A percentile compares a stretch with the other conserved stretches of the same genome.
Evolutionary conservation across 2,113 vertebrate species (phyloP).

Genomic region (Poeciliopsis prolifica): DNA sequence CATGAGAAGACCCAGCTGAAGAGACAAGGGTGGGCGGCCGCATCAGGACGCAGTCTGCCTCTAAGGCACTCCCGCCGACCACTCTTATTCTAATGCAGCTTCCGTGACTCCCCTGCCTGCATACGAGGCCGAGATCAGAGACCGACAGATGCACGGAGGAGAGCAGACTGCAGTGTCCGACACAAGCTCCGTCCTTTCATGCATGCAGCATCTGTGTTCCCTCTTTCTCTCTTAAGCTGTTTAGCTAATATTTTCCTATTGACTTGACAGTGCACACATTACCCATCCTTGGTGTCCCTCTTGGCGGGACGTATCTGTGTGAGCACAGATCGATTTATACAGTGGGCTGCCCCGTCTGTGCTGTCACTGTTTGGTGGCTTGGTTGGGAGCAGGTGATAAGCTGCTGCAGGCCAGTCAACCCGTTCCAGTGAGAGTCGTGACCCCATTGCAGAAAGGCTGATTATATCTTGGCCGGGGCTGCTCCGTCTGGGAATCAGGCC

Average conservation of each 20-base stretch:
- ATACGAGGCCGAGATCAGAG: conserved; percentile 77
- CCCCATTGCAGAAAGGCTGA: conserved; percentile 66
- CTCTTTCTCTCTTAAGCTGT: conserved; percentile 60
- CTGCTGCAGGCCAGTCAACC: conserved; percentile 53
- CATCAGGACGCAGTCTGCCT: conserved; percentile 69
- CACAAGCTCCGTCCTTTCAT: conserved; percentile 54
- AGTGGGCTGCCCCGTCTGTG: conserved; percentile 36
- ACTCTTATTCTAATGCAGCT: conserved; percentile 70
- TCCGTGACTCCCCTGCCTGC: conserved; percentile 64
- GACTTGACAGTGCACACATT: conserved; percentile 70
- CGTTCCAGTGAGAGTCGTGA: conserved; percentile 66
- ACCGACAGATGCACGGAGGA: conserved; percentile 65
- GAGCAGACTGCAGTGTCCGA: conserved; percentile 56
- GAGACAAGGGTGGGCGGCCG: conserved; percentile 70
- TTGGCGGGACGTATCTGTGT: conserved; percentile 59
- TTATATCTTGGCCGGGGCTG: conserved; percentile 51
- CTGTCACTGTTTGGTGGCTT: conserved; percentile 38
- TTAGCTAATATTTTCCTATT: conserved; percentile 75
- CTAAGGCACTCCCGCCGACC: conserved; percentile 59
- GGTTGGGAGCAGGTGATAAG: conserved; percentile 65
- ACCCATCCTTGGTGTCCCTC: conserved; percentile 59
- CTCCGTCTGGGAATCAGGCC: conserved; percentile 46
- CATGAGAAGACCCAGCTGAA: conserved; percentile 78
- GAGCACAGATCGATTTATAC: conserved; percentile 70
- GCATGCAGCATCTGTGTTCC: conserved; percentile 47